Percentiles rank a stretch among this genome's conserved stretches.
These are phyloP conservation scores for Euplexia lucipara DNA, from an alignment of 2,888 invertebrate genomes.

Conservation along the genomic window DNA sequence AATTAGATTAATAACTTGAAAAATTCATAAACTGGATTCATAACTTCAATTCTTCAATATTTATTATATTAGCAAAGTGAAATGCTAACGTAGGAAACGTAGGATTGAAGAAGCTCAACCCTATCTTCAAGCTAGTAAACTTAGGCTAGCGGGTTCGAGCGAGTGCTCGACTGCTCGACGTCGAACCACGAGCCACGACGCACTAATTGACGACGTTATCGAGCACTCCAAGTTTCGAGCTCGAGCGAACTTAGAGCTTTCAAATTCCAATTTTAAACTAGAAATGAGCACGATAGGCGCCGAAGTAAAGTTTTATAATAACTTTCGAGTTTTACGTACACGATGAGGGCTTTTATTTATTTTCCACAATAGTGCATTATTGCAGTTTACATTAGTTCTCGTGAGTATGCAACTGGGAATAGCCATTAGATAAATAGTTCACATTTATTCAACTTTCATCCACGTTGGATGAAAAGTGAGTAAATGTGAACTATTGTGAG, in stretches of 20 bases:
- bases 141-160: constrained; percentile 56
- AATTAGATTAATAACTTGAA: too few relatives aligned
- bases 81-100: constrained; percentile 15
- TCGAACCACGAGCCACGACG: constrained; percentile 70
- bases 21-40: too few relatives aligned
- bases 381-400: not conserved
- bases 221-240: constrained; percentile 80
- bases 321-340: constrained; percentile 66
- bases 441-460: too few relatives aligned
- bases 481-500: too few relatives aligned
- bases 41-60: too few relatives aligned
- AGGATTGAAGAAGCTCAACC: constrained; percentile 56
- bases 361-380: constrained; percentile 44
- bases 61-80: constrained; percentile 9
- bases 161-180: constrained; percentile 67
- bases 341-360: constrained; percentile 59
- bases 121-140: constrained; percentile 62
- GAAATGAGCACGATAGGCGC: constrained; percentile 74
- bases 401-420: not conserved
- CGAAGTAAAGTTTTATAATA: constrained; percentile 79
- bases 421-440: too few relatives aligned
- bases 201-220: constrained; percentile 88
- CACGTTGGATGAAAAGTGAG: too few relatives aligned
- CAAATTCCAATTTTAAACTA: constrained; percentile 86
- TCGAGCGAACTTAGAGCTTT: constrained; percentile 78